Base-by-base conservation (phyloP, 53 echinoderm and acorn worm species). In the Patiria pectinifera region DNA sequence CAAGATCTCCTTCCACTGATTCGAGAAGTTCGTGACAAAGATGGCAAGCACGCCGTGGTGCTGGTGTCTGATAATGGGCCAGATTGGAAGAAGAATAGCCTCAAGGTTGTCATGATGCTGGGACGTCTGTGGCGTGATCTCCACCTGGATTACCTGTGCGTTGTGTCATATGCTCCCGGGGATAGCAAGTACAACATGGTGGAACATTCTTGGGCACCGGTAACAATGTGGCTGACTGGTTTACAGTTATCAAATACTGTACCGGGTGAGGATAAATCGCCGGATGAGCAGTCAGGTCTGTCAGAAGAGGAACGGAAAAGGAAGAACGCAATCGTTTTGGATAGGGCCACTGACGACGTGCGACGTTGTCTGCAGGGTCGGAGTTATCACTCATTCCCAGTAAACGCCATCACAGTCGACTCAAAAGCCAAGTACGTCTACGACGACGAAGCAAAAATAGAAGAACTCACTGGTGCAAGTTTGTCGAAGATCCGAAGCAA, bases 1-100 rank as follows among this genome's bases (percentile, higher is more conserved):
- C 48, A 80, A 12, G 95, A 93, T 80, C 45, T 95, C 59, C 85
- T 95, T 21, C 95, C 95, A 25, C 53, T 95, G 13, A n/a, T 93
- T 21, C 44, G 44, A 45, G 83, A 90, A 25, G 80, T 12, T 16
- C 66, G 85, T 19, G 92, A 85, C 18, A 83, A 69, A 16, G n/a
- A 89, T 3, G 80, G 89, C 16, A 89, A 89, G 58, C 24, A 89
- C 19, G 26, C 78, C 59, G 70, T 35, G 3, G 69, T 85, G 16
- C 3, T 66, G 10, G 5, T 85, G 47, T 62, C 66, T 66, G 69
- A 85, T 26, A 63, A 85, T 66, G 85, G 85, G 2, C 85, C 85
- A 14, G 85, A 85, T 21, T 85, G 85, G 85, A 24, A 21, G 6
- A 85, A 85, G 59, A 19, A 25, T 11, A 66, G 66, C 26, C 3